Base-by-base conservation (phyloP, 2,888 invertebrate species). In the Invenusta paracnida region DNA sequence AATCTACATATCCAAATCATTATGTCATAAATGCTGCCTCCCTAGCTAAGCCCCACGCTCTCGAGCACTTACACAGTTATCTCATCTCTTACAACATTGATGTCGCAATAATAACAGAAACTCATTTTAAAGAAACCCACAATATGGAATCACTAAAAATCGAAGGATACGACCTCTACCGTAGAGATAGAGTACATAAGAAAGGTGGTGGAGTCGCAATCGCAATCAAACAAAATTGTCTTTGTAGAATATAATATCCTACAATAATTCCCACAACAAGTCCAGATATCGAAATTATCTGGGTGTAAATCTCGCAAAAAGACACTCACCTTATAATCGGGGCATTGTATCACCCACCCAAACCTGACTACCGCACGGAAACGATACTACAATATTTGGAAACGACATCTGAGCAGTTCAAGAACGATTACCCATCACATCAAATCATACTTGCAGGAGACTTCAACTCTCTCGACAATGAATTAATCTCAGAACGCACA, bases 61-160 rank as follows among this genome's bases (percentile, higher is more conserved):
- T 48, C 48, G 48, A 11, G 48, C 48, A 48, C 17, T 48, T n/a
- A n/a, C n/a, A 48, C 48, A 48, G 48, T 48, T 5, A 48, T 48
- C 48, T 48, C 48, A 48, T 48, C 48, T 73, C 25, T 73, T n/a
- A 73, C 5, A 73, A 73, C 25, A 73, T 73, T 73, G 73, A 73
- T 73, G 27, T 73, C 73, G 25, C 25, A 73, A 5, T 73, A 5
- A 73, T 73, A n/a, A 73, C 11, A n/a, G 17, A 73, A 73, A 73
- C 73, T 73, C 73, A 73, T 23, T 73, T 73, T 73, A 73, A 73
- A 73, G 73, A 73, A 48, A 48, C 48, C 48, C 48, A 48, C 48
- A 48, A 48, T 48, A 48, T 48, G 48, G 48, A 48, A 48, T 5
- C 48, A 48, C 17, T 23, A 23, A 73, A 73, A 48, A 11, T 48